Conservation (phyloP, 92 coral and sea anemone species). For the Parazoanthus swiftii region DNA sequence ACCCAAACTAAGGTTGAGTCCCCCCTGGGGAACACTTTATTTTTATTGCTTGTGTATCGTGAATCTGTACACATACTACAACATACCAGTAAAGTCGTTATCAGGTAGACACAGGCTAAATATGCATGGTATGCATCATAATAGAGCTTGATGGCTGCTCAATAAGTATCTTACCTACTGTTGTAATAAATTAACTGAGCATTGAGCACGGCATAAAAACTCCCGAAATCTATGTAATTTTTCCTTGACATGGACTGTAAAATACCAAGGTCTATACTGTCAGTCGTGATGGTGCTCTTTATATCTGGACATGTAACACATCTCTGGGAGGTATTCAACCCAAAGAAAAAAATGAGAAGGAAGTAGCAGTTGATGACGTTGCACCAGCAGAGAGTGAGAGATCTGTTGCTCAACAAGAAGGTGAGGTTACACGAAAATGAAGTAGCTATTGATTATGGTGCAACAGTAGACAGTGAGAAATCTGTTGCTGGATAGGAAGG, state of each 20-base stretch:
- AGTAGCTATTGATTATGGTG: conserved; percentile 33
- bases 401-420: not conserved
- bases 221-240: not conserved
- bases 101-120: no score
- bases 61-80: no score
- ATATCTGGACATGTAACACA: conserved; percentile 72
- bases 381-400: not conserved
- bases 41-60: no score
- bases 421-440: not conserved
- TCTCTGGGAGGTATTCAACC: conserved; percentile 54
- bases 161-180: no score
- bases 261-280: conserved; percentile 76
- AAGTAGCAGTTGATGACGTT: conserved; percentile 32
- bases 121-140: no score
- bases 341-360: conserved; percentile 42
- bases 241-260: conserved; percentile 1
- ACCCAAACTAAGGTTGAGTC: no score
- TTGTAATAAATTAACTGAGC: not conserved
- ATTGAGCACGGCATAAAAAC: not conserved
- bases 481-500: not conserved
- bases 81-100: no score
- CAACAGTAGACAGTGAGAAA: not conserved
- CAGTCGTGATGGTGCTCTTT: conserved; percentile 87
- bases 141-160: no score
- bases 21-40: no score